Conservation (phyloP, 2,888 invertebrate species). For the Eristalis arbustorum region DNA sequence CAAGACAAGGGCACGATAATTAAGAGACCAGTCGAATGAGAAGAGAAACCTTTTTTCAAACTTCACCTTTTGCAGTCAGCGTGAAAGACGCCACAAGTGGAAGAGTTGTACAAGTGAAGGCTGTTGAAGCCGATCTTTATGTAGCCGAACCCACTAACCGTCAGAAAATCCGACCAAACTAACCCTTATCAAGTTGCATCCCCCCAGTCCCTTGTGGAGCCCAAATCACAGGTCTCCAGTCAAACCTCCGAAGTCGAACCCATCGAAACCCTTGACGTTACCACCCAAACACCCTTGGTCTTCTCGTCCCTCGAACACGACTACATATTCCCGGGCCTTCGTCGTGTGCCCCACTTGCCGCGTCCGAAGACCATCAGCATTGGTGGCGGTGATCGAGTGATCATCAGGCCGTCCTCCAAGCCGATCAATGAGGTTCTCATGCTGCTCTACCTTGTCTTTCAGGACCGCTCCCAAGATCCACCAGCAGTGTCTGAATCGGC, state of each 20-base stretch:
- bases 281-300: constrained; percentile 53
- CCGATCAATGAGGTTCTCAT: constrained; percentile 59
- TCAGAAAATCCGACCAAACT: constrained; percentile 26
- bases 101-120: no score
- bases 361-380: constrained; percentile 51
- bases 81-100: no score
- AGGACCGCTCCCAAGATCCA: constrained; percentile 9
- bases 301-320: constrained; percentile 59
- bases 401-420: constrained; percentile 55
- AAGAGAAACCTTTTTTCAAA: no score
- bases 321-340: constrained; percentile 56
- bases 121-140: no score
- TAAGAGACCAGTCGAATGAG: no score
- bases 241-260: no score
- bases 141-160: constrained; percentile 32
- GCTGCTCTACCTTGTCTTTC: constrained; percentile 50
- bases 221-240: constrained; percentile 5
- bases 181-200: constrained; percentile 14
- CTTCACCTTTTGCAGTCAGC: no score
- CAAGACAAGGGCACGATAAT: no score
- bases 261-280: constrained; percentile 4
- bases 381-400: constrained; percentile 50
- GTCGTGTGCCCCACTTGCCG: constrained; percentile 49
- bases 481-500: background rate
- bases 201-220: constrained; percentile 26